These are phyloP conservation scores for Tragopan temminckii DNA, from an alignment of 2,797 vertebrate species.

Conservation along the genomic window DNA sequence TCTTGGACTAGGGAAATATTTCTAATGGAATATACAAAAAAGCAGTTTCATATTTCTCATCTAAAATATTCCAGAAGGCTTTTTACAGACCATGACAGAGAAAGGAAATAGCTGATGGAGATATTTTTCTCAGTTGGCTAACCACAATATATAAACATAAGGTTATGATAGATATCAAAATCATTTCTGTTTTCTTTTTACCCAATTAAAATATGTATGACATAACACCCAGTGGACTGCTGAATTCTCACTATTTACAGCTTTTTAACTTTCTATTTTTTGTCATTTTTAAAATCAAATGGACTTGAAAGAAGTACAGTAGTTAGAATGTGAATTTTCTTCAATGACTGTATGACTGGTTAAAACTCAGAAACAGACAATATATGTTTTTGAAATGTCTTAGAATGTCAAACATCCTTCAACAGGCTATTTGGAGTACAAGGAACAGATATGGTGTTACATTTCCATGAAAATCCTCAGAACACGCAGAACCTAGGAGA, in stretches of 20 bases:
- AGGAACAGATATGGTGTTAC: not conserved
- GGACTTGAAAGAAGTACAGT: not conserved
- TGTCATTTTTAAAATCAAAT: not conserved
- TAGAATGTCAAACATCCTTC: not conserved
- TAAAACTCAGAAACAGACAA: not conserved
- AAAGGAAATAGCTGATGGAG: constrained; percentile 65
- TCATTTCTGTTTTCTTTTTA: not conserved
- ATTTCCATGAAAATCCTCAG: not conserved
- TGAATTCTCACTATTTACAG: constrained; percentile 10
- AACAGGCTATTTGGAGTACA: not conserved
- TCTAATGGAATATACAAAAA: constrained; percentile 58
- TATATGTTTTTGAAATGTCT: not conserved
- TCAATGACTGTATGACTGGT: not conserved
- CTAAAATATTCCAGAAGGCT: constrained; percentile 67
- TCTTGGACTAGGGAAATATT: constrained; percentile 15
- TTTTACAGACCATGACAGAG: constrained; percentile 44
- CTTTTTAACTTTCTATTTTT: constrained; percentile 1
- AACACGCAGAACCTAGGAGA: not conserved
- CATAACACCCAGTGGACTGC: not conserved
- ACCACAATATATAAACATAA: constrained; percentile 40
- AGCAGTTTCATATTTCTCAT: constrained; percentile 43
- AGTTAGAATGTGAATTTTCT: not conserved
- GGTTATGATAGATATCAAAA: constrained; percentile 53
- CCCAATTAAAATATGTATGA: constrained; percentile 44
- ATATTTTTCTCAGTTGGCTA: constrained; percentile 59